These are phyloP conservation scores for Lutjanus campechanus DNA, from an alignment of 2,797 vertebrate genomes.

Conservation along the genomic window DNA sequence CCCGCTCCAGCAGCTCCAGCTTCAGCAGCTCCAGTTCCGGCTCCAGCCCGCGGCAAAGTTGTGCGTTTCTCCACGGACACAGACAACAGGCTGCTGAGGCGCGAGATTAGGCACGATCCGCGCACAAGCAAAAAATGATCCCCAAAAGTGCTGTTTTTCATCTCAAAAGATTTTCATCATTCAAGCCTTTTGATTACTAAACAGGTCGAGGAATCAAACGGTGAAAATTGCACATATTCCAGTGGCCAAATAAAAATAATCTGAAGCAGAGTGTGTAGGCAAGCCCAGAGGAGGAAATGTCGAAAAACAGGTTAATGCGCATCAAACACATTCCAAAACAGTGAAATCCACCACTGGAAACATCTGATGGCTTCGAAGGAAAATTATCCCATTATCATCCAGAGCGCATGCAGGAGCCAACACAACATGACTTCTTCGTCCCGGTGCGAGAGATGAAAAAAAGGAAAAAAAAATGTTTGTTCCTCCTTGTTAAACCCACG, in stretches of 20 bases:
- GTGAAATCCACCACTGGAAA: conserved; percentile 62
- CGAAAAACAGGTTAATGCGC: conserved; percentile 61
- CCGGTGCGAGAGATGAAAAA: not conserved
- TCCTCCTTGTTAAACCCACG: conserved; percentile 14
- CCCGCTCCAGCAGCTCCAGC: conserved; percentile 27
- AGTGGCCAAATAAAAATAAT: conserved; percentile 12
- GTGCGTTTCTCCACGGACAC: conserved; percentile 70
- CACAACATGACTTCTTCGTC: conserved; percentile 14
- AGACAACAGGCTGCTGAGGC: conserved; percentile 79
- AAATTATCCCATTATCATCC: conserved; percentile 64
- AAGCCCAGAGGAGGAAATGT: conserved; percentile 53
- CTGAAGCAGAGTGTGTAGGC: conserved; percentile 22
- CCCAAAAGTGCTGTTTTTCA: conserved; percentile 80
- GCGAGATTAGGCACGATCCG: conserved; percentile 70
- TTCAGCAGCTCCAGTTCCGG: conserved; percentile 25
- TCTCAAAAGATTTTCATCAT: conserved; percentile 78
- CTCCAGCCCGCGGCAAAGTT: conserved; percentile 74
- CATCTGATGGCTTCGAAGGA: conserved; percentile 45
- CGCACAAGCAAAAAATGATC: conserved; percentile 64
- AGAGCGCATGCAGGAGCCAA: conserved; percentile 38
- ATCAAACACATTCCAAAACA: conserved; percentile 73
- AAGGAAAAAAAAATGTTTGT: not conserved
- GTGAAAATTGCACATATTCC: conserved; percentile 51
- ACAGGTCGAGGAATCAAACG: conserved; percentile 31
- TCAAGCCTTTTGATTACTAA: conserved; percentile 52